Evolutionary conservation across 64 coral and sea anemone species (phyloP), one percentile per base, ranked within the genome.

Genomic region (Hydrozoanthus tunicans): DNA sequence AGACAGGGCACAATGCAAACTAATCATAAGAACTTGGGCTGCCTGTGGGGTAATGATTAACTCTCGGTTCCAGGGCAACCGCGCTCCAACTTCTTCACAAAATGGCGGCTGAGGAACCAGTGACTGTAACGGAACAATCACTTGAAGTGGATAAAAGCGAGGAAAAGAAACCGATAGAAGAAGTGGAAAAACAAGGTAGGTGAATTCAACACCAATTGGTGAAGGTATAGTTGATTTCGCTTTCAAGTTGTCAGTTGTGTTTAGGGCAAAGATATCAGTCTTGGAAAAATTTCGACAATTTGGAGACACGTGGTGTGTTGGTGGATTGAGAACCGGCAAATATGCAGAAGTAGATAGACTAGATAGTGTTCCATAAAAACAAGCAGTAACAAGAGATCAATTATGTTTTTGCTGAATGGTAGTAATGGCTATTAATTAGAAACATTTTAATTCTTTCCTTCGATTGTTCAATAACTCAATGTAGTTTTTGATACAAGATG

Each of bases 91-190:
- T 13, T 12, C 59, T 3, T 64, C 43, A 59, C 59, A 82, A 82
- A 82, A 82, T 82, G 80, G 80, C 80, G 80, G 80, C 61, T 10
- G 80, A 82, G 32, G 80, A 82, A 51, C 5, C 61, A 15, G 80
- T 82, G 12, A 59, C 26, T 66, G 61, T 63, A 66, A 6, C 59
- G 59, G 80, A 82, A 82, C 80, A 82, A 82, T 51, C 80, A 26
- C 80, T 83, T 32, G 81, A 83, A 20, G 62, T 66, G n/a, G 81
- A 26, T 66, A 83, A 82, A 65, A 58, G 6, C 77, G 77, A 79
- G 23, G 77, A 58, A 20, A 79, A 53, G 6, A 55, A 79, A 58
- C 54, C 77, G n/a, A 6, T 20, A 24, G 55, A 79, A 52, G 77
- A 79, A 79, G 77, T 54, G 15, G 54, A 79, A 79, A 79, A 79